Evolutionary conservation across 2,888 invertebrate genomes (phyloP).

Genomic region (Pherbina coryleti): DNA sequence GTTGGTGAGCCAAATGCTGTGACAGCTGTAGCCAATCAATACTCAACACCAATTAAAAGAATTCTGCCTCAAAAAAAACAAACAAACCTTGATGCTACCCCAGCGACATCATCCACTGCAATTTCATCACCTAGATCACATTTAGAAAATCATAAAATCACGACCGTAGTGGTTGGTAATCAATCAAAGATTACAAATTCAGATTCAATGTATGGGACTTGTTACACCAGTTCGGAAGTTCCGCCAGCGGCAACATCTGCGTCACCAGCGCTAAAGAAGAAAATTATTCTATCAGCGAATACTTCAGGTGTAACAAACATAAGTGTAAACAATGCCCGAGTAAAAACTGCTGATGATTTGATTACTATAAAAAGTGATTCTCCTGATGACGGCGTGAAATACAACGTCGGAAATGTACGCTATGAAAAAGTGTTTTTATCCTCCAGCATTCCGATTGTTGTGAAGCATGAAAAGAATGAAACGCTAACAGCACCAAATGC

Average conservation of each 20-base stretch:
- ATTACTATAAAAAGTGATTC: constrained; percentile 34
- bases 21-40: constrained; percentile 56
- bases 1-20: constrained; percentile 54
- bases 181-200: constrained; percentile 42
- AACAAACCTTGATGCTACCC: constrained; percentile 14
- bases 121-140: constrained; percentile 37
- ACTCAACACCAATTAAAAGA: constrained; percentile 61
- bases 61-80: constrained; percentile 44
- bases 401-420: constrained; percentile 56
- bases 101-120: constrained; percentile 32
- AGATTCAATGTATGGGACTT: constrained; percentile 50
- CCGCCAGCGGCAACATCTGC: constrained; percentile 41
- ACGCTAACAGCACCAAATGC: constrained; percentile 15
- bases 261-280: constrained; percentile 62
- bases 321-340: constrained; percentile 60
- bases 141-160: constrained; percentile 57
- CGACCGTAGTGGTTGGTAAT: constrained; percentile 64
- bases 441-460: constrained; percentile 57
- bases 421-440: constrained; percentile 68
- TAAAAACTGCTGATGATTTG: constrained; percentile 29
- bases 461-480: constrained; percentile 24
- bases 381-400: constrained; percentile 24
- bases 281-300: constrained; percentile 66
- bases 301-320: constrained; percentile 67
- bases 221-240: constrained; percentile 39